Percentiles rank a stretch among this genome's conserved stretches.
Evolutionary conservation across 2,888 invertebrate species (phyloP).

Genomic region (Galerucella pusilla): DNA sequence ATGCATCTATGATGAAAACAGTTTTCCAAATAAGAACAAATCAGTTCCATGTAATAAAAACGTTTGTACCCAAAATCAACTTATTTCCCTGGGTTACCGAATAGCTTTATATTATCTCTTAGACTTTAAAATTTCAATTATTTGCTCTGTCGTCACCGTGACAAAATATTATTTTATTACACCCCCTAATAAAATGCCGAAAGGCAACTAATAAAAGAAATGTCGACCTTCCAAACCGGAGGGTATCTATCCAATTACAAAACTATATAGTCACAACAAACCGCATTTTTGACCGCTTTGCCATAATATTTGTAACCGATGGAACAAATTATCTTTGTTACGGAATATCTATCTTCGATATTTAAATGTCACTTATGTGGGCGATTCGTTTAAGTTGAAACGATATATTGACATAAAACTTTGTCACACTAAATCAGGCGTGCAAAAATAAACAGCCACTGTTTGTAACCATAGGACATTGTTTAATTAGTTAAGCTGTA

Average conservation of each 20-base stretch:
- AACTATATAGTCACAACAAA: slow-evolving; percentile 44
- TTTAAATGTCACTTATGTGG: slow-evolving; percentile 19
- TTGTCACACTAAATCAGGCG: not conserved
- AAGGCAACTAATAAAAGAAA: not conserved
- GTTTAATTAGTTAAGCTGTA: no score
- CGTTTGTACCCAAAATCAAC: not conserved
- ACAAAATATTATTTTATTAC: not conserved
- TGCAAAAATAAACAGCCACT: no score
- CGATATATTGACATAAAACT: not conserved
- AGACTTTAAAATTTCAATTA: not conserved
- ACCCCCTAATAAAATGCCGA: not conserved
- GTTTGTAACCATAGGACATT: no score
- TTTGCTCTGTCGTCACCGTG: not conserved
- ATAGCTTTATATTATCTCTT: no score
- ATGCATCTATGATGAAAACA: no score
- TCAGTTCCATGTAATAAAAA: not conserved
- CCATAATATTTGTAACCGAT: slow-evolving; percentile 48
- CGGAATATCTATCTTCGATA: slow-evolving; percentile 46
- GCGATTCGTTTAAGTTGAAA: not conserved
- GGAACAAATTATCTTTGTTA: slow-evolving; percentile 52
- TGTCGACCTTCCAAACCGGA: not conserved
- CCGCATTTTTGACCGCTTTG: slow-evolving; percentile 52
- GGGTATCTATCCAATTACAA: not conserved
- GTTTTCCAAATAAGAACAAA: no score
- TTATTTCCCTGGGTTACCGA: not conserved